Percentiles rank a stretch among this genome's conserved stretches.
Conservation (phyloP, 2,113 vertebrate genomes). For the Pollimyrus isidori region DNA sequence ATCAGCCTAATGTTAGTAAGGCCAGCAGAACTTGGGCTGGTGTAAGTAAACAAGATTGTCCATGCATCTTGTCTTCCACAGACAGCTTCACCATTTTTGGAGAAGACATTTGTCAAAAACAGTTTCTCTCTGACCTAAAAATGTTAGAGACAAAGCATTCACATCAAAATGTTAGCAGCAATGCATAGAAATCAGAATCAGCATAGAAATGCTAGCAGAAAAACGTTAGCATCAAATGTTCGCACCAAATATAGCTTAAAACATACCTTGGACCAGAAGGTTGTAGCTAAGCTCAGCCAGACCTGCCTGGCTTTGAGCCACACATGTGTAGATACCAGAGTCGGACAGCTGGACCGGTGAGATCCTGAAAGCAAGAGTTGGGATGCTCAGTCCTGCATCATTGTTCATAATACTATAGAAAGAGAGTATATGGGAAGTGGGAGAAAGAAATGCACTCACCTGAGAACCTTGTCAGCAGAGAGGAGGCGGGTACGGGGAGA, state of each 20-base stretch:
- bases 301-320: slow-evolving; percentile 72
- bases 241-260: background rate
- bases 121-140: background rate
- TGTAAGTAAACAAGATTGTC: background rate
- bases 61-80: background rate
- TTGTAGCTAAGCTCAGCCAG: slow-evolving; percentile 69
- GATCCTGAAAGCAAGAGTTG: slow-evolving; percentile 59
- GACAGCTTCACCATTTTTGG: background rate
- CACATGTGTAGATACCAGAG: slow-evolving; percentile 73
- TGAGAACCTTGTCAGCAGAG: slow-evolving; percentile 63
- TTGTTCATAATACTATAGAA: background rate
- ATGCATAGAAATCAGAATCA: background rate
- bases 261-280: slow-evolving; percentile 72
- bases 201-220: background rate
- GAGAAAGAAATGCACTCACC: slow-evolving; percentile 49
- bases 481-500: slow-evolving; percentile 66
- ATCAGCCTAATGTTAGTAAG: background rate
- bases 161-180: background rate
- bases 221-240: background rate
- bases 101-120: background rate
- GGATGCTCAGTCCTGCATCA: slow-evolving; percentile 5
- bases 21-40: background rate
- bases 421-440: background rate
- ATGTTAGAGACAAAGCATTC: background rate
- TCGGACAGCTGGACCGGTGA: slow-evolving; percentile 71